These are phyloP conservation scores for Drosophila merina DNA, from an alignment of 2,888 invertebrate genomes.

Conservation along the genomic window DNA sequence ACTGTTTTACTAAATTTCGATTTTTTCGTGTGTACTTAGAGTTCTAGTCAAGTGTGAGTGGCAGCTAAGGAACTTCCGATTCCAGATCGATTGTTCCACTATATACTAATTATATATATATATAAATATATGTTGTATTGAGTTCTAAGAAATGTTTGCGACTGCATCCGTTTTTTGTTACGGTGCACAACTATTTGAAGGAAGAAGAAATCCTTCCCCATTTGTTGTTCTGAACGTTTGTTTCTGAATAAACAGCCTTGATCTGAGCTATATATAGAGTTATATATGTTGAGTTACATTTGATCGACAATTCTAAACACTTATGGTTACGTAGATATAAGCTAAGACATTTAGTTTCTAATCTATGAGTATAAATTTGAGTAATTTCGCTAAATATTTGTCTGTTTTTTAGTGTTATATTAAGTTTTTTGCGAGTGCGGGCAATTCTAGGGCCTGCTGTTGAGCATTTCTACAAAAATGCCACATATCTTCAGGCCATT, in stretches of 20 bases:
- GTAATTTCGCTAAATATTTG: constrained; percentile 35
- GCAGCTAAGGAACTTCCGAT: constrained; percentile 49
- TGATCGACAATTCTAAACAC: constrained; percentile 38
- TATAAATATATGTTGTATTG: constrained; percentile 9
- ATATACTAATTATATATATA: constrained; percentile 49
- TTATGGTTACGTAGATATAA: constrained; percentile 59
- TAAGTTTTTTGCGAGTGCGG: constrained; percentile 12
- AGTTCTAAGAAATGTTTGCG: constrained; percentile 45
- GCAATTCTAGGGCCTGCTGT: constrained; percentile 48
- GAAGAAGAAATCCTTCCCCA: background rate
- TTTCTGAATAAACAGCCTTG: constrained; percentile 57
- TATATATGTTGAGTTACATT: constrained; percentile 48
- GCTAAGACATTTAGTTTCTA: constrained; percentile 70
- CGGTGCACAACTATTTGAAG: constrained; percentile 21
- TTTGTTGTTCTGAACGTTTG: constrained; percentile 15
- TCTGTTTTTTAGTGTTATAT: constrained; percentile 16
- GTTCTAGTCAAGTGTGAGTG: constrained; percentile 47
- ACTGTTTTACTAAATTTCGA: constrained; percentile 52
- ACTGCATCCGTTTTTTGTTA: constrained; percentile 15
- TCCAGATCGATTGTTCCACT: constrained; percentile 46
- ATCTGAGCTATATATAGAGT: constrained; percentile 40
- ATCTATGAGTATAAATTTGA: constrained; percentile 54
- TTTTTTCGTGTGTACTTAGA: constrained; percentile 53
- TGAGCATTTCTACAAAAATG: constrained; percentile 60
- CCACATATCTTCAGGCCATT: constrained; percentile 36